Evolutionary conservation across 2,797 vertebrate genomes (phyloP).

Genomic region (Danio kyathit): DNA sequence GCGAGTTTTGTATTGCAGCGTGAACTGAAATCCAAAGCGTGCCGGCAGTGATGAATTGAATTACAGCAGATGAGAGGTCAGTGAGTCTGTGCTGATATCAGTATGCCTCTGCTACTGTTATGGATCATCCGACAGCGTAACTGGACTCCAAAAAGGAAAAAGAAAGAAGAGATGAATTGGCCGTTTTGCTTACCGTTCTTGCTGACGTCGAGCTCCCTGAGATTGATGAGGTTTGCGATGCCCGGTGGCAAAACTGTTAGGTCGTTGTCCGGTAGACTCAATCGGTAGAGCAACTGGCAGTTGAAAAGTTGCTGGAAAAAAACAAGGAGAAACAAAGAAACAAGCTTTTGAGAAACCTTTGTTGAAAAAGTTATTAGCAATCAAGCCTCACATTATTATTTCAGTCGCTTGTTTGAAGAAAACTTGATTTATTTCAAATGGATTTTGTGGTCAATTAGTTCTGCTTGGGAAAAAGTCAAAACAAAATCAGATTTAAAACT

Average conservation of each 20-base stretch:
- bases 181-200: slow-evolving; percentile 92
- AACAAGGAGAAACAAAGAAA: slow-evolving; percentile 28
- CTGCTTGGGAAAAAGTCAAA: background rate
- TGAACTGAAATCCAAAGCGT: background rate
- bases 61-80: slow-evolving; percentile 23
- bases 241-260: slow-evolving; percentile 92
- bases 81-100: background rate
- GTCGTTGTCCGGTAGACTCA: slow-evolving; percentile 99
- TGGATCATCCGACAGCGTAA: background rate
- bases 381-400: background rate
- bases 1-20: background rate
- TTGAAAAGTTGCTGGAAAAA: slow-evolving; percentile 95
- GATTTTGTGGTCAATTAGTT: background rate
- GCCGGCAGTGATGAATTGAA: background rate
- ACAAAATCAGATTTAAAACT: slow-evolving; percentile 22
- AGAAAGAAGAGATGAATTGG: background rate
- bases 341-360: slow-evolving; percentile 8
- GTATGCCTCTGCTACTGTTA: background rate
- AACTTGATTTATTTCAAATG: background rate
- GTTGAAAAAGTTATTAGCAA: background rate
- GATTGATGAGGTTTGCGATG: slow-evolving; percentile 98
- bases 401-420: background rate
- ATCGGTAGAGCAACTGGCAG: slow-evolving; percentile 94
- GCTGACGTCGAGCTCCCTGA: slow-evolving; percentile 99
- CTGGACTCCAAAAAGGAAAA: background rate